A percentile compares a stretch with the other conserved stretches of the same genome.
Conservation (phyloP, 2,888 invertebrate genomes). For the Leistus spinibarbis region DNA sequence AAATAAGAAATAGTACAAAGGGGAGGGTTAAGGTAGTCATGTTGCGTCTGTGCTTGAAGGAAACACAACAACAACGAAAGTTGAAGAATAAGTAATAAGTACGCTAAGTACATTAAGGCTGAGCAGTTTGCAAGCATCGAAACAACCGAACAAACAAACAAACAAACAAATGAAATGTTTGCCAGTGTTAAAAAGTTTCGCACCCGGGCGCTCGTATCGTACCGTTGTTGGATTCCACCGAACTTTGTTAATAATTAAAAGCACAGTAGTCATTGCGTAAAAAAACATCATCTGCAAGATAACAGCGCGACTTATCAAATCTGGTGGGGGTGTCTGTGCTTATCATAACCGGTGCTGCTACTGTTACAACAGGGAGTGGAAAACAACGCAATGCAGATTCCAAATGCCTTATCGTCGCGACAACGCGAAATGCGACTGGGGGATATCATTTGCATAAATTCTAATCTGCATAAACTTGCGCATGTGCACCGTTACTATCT, state of each 20-base stretch:
- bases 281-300: slow-evolving; percentile 34
- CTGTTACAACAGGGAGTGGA: not conserved
- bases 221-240: no score
- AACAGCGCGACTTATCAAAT: slow-evolving; percentile 32
- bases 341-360: no score
- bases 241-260: slow-evolving; percentile 37
- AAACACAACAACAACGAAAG: no score
- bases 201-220: slow-evolving; percentile 10
- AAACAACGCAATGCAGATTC: slow-evolving; percentile 24
- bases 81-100: slow-evolving; percentile 35
- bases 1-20: no score
- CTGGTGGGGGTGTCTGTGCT: not conserved
- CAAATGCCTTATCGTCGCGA: slow-evolving; percentile 17
- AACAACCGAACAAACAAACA: slow-evolving; percentile 31
- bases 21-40: no score
- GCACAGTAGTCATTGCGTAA: slow-evolving; percentile 34
- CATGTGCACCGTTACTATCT: slow-evolving; percentile 5
- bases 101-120: slow-evolving; percentile 35
- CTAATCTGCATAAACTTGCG: slow-evolving; percentile 37
- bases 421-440: slow-evolving; percentile 28
- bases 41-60: no score
- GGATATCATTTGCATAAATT: slow-evolving; percentile 39
- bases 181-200: slow-evolving; percentile 24
- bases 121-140: slow-evolving; percentile 25
- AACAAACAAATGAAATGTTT: slow-evolving; percentile 36